Conservation (phyloP, 1,140 invertebrate species). For the Asbolus verrucosus region DNA sequence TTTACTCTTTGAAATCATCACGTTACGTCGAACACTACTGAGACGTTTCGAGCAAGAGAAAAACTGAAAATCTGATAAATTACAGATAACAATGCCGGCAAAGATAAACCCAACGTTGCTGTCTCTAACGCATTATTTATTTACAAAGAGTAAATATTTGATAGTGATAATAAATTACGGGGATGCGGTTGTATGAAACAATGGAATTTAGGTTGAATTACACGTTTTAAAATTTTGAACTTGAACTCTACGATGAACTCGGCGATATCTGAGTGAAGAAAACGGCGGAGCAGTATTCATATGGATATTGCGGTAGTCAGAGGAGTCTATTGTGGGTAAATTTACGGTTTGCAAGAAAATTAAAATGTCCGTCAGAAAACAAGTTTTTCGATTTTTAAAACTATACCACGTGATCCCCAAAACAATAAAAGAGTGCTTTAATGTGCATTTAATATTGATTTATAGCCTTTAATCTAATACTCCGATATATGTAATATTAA, state of each 20-base stretch:
- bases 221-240: background rate
- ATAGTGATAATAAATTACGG: background rate
- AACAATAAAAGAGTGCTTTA: no score
- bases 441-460: no score
- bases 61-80: slow-evolving; percentile 16
- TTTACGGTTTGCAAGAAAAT: no score
- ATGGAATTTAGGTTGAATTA: background rate
- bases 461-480: no score
- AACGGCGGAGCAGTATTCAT: no score
- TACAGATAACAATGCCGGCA: slow-evolving; percentile 2
- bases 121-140: slow-evolving; percentile 3
- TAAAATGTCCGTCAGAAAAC: no score
- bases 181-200: background rate
- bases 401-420: no score
- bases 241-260: background rate
- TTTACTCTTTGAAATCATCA: slow-evolving; percentile 8
- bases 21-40: slow-evolving; percentile 5
- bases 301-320: no score
- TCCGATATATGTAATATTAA: no score
- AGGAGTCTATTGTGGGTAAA: no score
- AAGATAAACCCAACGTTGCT: slow-evolving; percentile 1
- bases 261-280: no score
- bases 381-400: no score
- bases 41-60: background rate
- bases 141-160: slow-evolving; percentile 16